Percentiles rank a stretch among this genome's conserved stretches.
These are phyloP conservation scores for Bradypodion ventrale DNA, from an alignment of 2,797 vertebrate species.

Conservation along the genomic window DNA sequence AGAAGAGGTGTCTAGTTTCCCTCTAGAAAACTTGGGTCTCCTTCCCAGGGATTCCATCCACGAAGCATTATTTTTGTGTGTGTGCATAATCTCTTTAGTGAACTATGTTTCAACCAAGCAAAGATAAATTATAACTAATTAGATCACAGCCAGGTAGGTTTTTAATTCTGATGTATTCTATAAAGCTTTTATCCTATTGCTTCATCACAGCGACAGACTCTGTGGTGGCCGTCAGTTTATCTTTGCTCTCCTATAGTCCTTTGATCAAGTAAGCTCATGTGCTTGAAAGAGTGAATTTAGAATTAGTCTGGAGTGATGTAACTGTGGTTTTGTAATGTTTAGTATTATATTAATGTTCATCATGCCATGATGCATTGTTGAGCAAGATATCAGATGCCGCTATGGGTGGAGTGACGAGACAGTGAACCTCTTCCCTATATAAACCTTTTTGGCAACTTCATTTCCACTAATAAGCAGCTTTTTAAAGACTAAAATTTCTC, in stretches of 20 bases:
- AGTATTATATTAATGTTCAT: slow-evolving; percentile 67
- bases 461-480: slow-evolving; percentile 61
- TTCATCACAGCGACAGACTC: slow-evolving; percentile 48
- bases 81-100: slow-evolving; percentile 38
- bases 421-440: slow-evolving; percentile 65
- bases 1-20: no score
- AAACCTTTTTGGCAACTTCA: slow-evolving; percentile 66
- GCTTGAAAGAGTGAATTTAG: slow-evolving; percentile 44
- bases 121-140: slow-evolving; percentile 57
- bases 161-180: slow-evolving; percentile 55
- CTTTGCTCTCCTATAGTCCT: slow-evolving; percentile 35
- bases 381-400: slow-evolving; percentile 68
- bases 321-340: slow-evolving; percentile 58
- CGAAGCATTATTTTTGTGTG: slow-evolving; percentile 51
- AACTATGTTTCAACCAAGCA: slow-evolving; percentile 45
- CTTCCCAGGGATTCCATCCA: slow-evolving; percentile 57
- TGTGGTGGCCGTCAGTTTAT: slow-evolving; percentile 47
- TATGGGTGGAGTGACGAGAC: slow-evolving; percentile 62
- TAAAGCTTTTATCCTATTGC: slow-evolving; percentile 44
- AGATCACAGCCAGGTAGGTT: slow-evolving; percentile 50
- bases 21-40: slow-evolving; percentile 1
- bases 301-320: slow-evolving; percentile 61
- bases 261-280: slow-evolving; percentile 56
- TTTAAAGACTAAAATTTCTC: slow-evolving; percentile 61
- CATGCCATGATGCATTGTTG: slow-evolving; percentile 70